Base-by-base conservation (phyloP, 1,140 invertebrate genomes). In the Drosophila hydei region DNA sequence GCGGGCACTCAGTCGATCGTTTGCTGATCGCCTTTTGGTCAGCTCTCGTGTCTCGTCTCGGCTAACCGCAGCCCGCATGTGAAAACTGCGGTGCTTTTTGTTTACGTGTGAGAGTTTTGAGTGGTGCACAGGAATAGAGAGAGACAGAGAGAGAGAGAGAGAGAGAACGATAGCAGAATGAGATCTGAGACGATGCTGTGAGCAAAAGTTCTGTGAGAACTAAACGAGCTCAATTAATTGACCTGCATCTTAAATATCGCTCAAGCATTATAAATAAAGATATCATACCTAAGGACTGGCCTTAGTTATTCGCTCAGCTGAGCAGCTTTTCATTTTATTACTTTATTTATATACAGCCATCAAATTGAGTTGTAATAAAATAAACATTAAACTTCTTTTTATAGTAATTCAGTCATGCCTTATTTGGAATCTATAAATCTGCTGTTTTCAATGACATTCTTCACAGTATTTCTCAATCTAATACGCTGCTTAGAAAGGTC, bases 61-160 rank as follows among this genome's bases (percentile, higher is more conserved):
- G 71, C 65, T 67, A 77, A 75, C 76, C 76, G 73, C 73, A 72
- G 69, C 73, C 63, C 73, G 73, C 73, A 76, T 76, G 69, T 76
- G 73, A 78, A 78, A 78, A 72, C 19, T 51, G 65, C 58, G 70
- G 48, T 48, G 30, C 63, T 54, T 51, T 25, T 65, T 61, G 30
- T 65, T 67, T 36, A n/a, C 38, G n/a, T 30, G 50, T 40, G 52
- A 61, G 43, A 43, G 42, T 23, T 56, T 25, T 4, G 18, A 11
- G 14, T 33, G 30, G 30, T 33, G 9, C 11, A 6, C n/a, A 25
- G 18, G 8, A 14, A 43, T 27, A 40, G 30, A 52, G 21, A 9
- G 11, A 11, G 12, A 1, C 43, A 12, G 30, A 43, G 5, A 16
- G 9, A 25, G 16, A 19, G 14, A 19, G 14, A 11, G 21, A 36